phyloP scores from a whole-genome alignment of 2,113 vertebrate genomes.

The Burhinus bistriatus region DNA sequence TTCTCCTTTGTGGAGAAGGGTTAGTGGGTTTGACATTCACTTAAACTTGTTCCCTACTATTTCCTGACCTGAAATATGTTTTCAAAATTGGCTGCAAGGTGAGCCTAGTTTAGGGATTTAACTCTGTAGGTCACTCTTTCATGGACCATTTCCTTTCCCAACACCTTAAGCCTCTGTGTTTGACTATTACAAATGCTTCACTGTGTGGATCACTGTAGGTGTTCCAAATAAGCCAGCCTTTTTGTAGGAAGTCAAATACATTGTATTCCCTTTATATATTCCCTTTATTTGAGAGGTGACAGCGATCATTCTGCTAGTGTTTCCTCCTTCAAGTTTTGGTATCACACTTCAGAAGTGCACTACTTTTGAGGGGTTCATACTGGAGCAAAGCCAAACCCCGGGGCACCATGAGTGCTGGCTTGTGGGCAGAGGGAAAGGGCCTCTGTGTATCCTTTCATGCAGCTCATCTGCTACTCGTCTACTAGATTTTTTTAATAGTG shows the following conservation, averaged over 20 bases:
- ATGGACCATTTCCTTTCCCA: slow-evolving; percentile 45
- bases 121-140: slow-evolving; percentile 35
- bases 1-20: background rate
- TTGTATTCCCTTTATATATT: background rate
- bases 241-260: background rate
- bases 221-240: slow-evolving; percentile 16
- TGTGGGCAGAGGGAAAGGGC: background rate
- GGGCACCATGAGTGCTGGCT: background rate
- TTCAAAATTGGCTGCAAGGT: slow-evolving; percentile 9
- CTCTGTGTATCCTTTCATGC: background rate
- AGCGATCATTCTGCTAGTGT: background rate
- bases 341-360: background rate
- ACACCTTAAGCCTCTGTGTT: slow-evolving; percentile 8
- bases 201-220: background rate
- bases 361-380: background rate
- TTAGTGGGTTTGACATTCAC: background rate
- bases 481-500: background rate
- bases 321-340: background rate
- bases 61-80: slow-evolving; percentile 54
- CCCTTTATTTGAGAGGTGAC: background rate
- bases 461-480: background rate
- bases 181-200: slow-evolving; percentile 44
- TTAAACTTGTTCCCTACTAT: slow-evolving; percentile 29
- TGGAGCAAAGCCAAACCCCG: background rate
- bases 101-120: slow-evolving; percentile 43